Conservation (phyloP, 2,888 invertebrate genomes). For the Yponomeuta malinellus region DNA sequence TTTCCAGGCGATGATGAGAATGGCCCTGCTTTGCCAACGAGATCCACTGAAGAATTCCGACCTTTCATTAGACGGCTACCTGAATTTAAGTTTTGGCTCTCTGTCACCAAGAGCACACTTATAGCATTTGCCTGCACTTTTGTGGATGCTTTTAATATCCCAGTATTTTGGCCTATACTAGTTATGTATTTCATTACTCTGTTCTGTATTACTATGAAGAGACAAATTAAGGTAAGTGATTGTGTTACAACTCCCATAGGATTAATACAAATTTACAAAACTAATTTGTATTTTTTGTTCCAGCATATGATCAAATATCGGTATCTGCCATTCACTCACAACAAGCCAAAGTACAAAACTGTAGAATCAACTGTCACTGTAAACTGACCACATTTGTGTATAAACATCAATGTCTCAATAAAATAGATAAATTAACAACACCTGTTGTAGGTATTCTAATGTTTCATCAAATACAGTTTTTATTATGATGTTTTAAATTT, state of each 20-base stretch:
- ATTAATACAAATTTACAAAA: not conserved
- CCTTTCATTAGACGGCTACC: constrained; percentile 97
- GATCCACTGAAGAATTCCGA: constrained; percentile 97
- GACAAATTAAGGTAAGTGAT: constrained; percentile 94
- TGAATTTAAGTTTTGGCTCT: constrained; percentile 99
- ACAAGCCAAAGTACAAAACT: constrained; percentile 95
- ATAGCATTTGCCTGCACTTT: constrained; percentile 95
- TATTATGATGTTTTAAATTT: constrained; percentile 59
- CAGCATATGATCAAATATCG: constrained; percentile 99
- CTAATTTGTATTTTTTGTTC: constrained; percentile 45
- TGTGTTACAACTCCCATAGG: not conserved
- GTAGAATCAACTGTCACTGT: constrained; percentile 58
- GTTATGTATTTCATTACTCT: constrained; percentile 99
- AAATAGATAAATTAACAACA: constrained; percentile 53
- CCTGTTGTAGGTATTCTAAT: constrained; percentile 60
- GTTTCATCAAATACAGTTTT: constrained; percentile 71
- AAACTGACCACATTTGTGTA: constrained; percentile 50
- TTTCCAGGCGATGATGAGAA: constrained; percentile 78
- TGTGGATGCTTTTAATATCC: constrained; percentile 98
- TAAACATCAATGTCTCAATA: constrained; percentile 27
- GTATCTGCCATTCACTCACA: constrained; percentile 98
- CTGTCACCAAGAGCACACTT: constrained; percentile 94
- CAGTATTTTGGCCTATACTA: constrained; percentile 99
- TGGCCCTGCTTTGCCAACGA: constrained; percentile 96
- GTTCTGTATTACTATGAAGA: constrained; percentile 99